Percentiles rank a stretch among this genome's conserved stretches.
Evolutionary conservation across 2,888 invertebrate genomes (phyloP).

Genomic region (Sicus ferrugineus): DNA sequence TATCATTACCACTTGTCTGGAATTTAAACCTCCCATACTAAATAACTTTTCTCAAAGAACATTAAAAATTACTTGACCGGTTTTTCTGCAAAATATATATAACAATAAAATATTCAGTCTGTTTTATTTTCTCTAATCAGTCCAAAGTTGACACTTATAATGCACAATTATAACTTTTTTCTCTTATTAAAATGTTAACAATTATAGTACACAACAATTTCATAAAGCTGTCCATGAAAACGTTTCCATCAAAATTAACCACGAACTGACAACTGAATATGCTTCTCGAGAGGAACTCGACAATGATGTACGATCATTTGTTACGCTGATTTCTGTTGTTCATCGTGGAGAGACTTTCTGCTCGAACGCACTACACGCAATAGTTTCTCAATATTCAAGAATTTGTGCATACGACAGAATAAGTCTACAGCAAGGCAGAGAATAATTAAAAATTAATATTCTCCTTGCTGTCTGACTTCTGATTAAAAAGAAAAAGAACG

Average conservation of each 20-base stretch:
- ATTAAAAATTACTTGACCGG: slow-evolving; percentile 9
- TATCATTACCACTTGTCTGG: slow-evolving; percentile 17
- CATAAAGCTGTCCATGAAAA: slow-evolving; percentile 11
- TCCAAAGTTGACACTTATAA: not conserved
- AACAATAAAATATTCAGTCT: not conserved
- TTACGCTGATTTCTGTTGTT: slow-evolving; percentile 5
- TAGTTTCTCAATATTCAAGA: slow-evolving; percentile 32
- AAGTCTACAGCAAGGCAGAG: slow-evolving; percentile 19
- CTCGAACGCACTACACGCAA: slow-evolving; percentile 14
- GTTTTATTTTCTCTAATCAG: not conserved
- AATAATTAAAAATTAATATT: slow-evolving; percentile 33
- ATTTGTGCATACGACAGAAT: slow-evolving; percentile 10
- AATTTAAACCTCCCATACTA: slow-evolving; percentile 22
- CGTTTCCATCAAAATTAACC: slow-evolving; percentile 48
- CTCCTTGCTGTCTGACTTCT: slow-evolving; percentile 12
- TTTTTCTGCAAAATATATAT: no score
- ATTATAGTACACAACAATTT: not conserved
- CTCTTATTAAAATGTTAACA: not conserved
- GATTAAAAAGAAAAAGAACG: slow-evolving; percentile 18
- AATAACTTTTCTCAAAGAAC: slow-evolving; percentile 9
- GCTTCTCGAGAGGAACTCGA: slow-evolving; percentile 32
- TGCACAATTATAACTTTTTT: not conserved
- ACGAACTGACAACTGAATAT: slow-evolving; percentile 46
- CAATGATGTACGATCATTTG: slow-evolving; percentile 25
- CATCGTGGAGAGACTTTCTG: slow-evolving; percentile 26